phyloP scores from a whole-genome alignment of 2,113 vertebrate species.

The Anhinga rufa region DNA sequence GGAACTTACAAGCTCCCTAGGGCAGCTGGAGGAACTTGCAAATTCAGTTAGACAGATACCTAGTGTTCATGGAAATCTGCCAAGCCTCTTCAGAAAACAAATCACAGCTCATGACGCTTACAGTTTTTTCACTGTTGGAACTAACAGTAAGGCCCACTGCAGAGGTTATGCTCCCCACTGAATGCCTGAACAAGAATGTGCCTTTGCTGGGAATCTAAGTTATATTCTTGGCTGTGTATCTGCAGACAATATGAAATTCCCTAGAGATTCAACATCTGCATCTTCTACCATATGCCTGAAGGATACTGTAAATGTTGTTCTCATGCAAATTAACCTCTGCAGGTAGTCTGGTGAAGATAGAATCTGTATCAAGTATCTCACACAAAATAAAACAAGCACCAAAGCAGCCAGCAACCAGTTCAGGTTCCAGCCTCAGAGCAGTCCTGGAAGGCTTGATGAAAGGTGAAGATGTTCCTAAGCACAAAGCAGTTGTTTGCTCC shows the following conservation, averaged over 20 bases:
- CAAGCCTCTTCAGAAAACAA: neutral
- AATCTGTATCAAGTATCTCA: neutral
- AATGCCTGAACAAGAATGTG: neutral
- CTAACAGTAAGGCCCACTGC: neutral
- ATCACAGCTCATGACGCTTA: neutral
- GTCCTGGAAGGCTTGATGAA: neutral
- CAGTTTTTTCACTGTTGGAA: neutral
- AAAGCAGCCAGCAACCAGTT: neutral
- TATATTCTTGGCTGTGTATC: neutral
- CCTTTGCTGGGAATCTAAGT: neutral
- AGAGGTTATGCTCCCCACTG: neutral
- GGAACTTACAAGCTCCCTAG: slow-evolving; percentile 17
- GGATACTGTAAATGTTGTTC: neutral
- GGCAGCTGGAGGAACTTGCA: slow-evolving; percentile 4
- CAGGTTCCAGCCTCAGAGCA: neutral
- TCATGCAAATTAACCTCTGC: neutral
- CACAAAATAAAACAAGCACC: neutral
- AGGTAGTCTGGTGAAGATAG: neutral
- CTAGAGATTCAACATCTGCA: neutral
- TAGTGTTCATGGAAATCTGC: neutral
- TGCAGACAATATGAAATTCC: neutral
- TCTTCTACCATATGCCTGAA: neutral
- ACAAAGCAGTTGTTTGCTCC: neutral
- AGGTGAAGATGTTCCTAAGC: neutral
- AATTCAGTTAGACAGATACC: slow-evolving; percentile 19